These are phyloP conservation scores for Buceros bicornis DNA, from an alignment of 2,797 vertebrate species.

Conservation along the genomic window DNA sequence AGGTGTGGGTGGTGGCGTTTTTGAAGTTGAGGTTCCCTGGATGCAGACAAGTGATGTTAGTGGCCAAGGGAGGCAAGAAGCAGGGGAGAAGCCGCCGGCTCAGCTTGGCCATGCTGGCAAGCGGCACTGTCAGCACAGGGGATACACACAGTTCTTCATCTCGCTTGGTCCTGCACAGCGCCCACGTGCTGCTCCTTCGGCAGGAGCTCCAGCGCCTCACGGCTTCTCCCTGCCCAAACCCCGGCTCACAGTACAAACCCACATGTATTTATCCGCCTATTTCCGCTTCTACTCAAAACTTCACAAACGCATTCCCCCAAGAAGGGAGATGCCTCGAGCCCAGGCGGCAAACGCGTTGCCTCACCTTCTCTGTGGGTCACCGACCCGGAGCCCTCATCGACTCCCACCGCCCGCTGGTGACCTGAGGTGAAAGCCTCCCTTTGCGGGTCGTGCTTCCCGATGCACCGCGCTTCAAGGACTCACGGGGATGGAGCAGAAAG, in stretches of 20 bases:
- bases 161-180: not conserved
- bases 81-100: rapidly evolving
- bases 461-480: not conserved
- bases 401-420: not conserved
- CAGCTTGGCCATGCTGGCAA: not conserved
- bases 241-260: not conserved
- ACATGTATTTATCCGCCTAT: not conserved
- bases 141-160: not conserved
- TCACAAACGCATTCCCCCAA: not conserved
- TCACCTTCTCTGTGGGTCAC: not conserved
- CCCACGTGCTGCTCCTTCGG: not conserved
- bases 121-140: not conserved
- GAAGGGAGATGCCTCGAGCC: not conserved
- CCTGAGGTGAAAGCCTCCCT: not conserved
- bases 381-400: not conserved
- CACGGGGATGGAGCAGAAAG: not conserved
- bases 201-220: not conserved
- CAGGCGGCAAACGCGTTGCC: not conserved
- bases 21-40: not conserved
- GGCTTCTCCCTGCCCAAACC: not conserved
- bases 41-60: not conserved
- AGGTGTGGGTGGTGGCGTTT: not conserved
- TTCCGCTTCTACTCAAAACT: not conserved
- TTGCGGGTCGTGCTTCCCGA: not conserved
- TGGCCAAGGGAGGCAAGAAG: not conserved